Evolutionary conservation across 2,113 vertebrate species (phyloP), one percentile per base, ranked within the genome.

Genomic region (Ellobius talpinus): DNA sequence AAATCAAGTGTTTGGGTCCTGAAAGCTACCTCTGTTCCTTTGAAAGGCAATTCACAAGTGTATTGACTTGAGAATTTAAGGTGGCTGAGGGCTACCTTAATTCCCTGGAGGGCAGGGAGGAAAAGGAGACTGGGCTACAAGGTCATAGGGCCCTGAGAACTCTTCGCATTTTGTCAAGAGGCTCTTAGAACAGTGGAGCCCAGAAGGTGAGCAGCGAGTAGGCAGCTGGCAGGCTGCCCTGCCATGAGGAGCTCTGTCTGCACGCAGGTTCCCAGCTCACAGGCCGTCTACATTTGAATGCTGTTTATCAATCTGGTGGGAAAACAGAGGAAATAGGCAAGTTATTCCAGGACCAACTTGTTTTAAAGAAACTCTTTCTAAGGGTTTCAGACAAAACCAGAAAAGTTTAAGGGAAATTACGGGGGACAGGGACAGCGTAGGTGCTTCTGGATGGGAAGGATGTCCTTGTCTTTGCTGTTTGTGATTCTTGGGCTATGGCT

Each of bases 241-340:
- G 36, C 23, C 47, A 11, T 74, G 77, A 91, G 78, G 77, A 91
- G 68, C 52, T 96, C 73, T 76, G 77, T 95, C 89, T 96, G 82
- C 82, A 74, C 2, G 14, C 55, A 94, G 86, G 61, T 68, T 94
- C 87, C 26, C 77, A 87, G 82, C 3, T 17, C 65, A 66, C 66
- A 82, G 74, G 65, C 3, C 0, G 45, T 68, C 63, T 79, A 0
- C 55, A 36, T 72, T 94, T 94, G 42, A 97, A 96, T 52, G 93
- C 82, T 97, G 96, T 96, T 98, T 95, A 82, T 74, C 70, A 68
- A 68, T 96, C 78, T 78, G 39, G 87, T 66, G 61, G 68, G 87
- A 96, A 96, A 93, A 50, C 61, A 92, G 89, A 96, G 82, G 93
- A 96, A 96, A 65, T 12, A 93, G 74, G 10, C 91, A 91, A 82